Base-by-base conservation (phyloP, 2,888 invertebrate genomes). In the Lepidocyrtoides sp. region DNA sequence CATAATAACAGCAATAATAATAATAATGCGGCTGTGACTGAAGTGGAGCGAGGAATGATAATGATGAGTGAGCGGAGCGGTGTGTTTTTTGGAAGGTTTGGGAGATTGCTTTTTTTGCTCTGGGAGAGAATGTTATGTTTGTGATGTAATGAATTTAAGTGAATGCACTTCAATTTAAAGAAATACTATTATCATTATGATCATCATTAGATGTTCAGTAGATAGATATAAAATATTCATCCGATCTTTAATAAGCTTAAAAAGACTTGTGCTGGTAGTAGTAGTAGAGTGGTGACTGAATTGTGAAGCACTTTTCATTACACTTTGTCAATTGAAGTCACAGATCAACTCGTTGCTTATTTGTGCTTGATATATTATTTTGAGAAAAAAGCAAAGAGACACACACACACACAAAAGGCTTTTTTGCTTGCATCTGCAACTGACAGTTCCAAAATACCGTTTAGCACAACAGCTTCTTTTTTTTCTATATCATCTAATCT, bases 371-470 rank as follows among this genome's bases (percentile, higher is more conserved):
- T 66, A 14, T n/a, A 36, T 36, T 32, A 36, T 10, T 69, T 32
- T 36, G 36, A 69, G 69, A n/a, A n/a, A 44, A 44, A 2, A 44
- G 20, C 41, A 23, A n/a, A 23, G 4, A n/a, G 10, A n/a, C 63
- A 20, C 29, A 44, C 69, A 10, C 20, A 26, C 5, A 44, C 41
- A 36, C 54, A 54, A 79, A 79, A 54, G 79, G 54, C 32, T 51
- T 26, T 72, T 20, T 36, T 41, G 23, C 72, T 20, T 2, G 32
- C 54, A 32, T 75, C 83, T 90, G 90, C 85, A 85, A 75, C 79
- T 90, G 90, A 90, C 90, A 90, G 90, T 90, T 90, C 90, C 90
- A 90, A 90, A 90, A 85, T 90, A 85, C 85, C 90, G 85, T 90
- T 90, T 90, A 89, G 89, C 89, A 89, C 77, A 77, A 77, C 77